Evolutionary conservation across 2,113 vertebrate species (phyloP).

Genomic region (Xiphophorus hellerii): DNA sequence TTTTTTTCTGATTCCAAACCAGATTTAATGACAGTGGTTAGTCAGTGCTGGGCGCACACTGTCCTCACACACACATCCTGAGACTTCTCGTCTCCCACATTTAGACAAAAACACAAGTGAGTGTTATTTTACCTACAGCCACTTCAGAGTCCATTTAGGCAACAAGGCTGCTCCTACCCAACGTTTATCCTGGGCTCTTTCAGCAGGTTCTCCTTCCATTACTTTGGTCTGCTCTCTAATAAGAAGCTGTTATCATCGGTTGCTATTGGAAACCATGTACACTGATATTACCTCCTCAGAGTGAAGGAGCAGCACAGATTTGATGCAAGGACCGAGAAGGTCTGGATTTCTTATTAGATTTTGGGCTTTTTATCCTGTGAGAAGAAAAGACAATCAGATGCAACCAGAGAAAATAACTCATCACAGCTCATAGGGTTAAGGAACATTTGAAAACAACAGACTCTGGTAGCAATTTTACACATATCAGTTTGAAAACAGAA

Average conservation of each 20-base stretch:
- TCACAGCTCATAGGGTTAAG: not conserved
- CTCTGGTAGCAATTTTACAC: not conserved
- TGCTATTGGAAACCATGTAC: conserved; percentile 50
- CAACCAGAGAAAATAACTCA: conserved; percentile 13
- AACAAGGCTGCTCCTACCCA: not conserved
- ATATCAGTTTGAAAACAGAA: not conserved
- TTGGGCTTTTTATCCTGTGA: conserved; percentile 15
- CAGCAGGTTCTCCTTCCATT: not conserved
- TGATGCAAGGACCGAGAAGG: conserved; percentile 7
- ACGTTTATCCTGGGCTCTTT: conserved; percentile 10
- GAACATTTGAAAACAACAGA: not conserved
- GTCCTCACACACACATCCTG: not conserved
- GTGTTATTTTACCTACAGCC: conserved; percentile 11
- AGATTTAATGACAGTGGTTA: not conserved
- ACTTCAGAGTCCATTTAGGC: conserved; percentile 45
- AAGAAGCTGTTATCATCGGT: conserved; percentile 39
- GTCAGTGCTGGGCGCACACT: not conserved
- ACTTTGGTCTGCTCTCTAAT: conserved; percentile 26
- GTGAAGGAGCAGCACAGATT: conserved; percentile 13
- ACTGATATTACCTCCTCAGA: conserved; percentile 5
- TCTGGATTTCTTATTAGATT: conserved; percentile 6
- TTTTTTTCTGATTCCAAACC: not conserved
- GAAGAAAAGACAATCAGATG: conserved; percentile 10
- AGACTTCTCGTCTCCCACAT: not conserved
- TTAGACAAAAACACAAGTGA: not conserved